Percentiles rank a stretch among this genome's conserved stretches.
Conservation (phyloP, 2,113 vertebrate species). For the Neolamprologus brichardi region DNA sequence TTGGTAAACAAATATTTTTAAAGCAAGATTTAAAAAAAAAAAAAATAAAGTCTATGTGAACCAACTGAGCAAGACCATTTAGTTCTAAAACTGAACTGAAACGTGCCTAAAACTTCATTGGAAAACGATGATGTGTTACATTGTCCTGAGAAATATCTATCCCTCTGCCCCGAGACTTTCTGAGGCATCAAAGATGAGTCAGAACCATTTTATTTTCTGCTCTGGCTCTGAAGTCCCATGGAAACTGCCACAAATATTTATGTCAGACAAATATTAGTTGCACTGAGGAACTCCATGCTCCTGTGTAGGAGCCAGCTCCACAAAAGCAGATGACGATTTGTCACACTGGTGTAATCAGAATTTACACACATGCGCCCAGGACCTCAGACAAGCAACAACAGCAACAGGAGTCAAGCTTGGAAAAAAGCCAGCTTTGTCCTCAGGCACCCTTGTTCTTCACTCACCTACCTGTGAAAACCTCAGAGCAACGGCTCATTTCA, state of each 20-base stretch:
- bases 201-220: slow-evolving; percentile 47
- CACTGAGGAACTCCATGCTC: slow-evolving; percentile 49
- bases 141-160: slow-evolving; percentile 69
- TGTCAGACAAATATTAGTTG: slow-evolving; percentile 64
- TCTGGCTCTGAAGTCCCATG: slow-evolving; percentile 69
- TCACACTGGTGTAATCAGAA: slow-evolving; percentile 63
- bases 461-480: slow-evolving; percentile 72
- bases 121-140: slow-evolving; percentile 13
- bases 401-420: slow-evolving; percentile 57
- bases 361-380: slow-evolving; percentile 64
- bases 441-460: slow-evolving; percentile 51
- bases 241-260: slow-evolving; percentile 82
- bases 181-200: slow-evolving; percentile 68
- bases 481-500: slow-evolving; percentile 34
- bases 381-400: slow-evolving; percentile 71
- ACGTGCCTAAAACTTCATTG: slow-evolving; percentile 2
- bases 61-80: neutral
- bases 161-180: slow-evolving; percentile 65
- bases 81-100: slow-evolving; percentile 14
- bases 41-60: neutral
- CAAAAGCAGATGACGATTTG: slow-evolving; percentile 71
- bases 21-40: neutral
- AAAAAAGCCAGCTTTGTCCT: slow-evolving; percentile 67
- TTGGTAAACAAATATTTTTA: slow-evolving; percentile 25
- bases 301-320: slow-evolving; percentile 58